These are phyloP conservation scores for Leuctra nigra DNA, from an alignment of 2,888 invertebrate genomes.

Conservation along the genomic window DNA sequence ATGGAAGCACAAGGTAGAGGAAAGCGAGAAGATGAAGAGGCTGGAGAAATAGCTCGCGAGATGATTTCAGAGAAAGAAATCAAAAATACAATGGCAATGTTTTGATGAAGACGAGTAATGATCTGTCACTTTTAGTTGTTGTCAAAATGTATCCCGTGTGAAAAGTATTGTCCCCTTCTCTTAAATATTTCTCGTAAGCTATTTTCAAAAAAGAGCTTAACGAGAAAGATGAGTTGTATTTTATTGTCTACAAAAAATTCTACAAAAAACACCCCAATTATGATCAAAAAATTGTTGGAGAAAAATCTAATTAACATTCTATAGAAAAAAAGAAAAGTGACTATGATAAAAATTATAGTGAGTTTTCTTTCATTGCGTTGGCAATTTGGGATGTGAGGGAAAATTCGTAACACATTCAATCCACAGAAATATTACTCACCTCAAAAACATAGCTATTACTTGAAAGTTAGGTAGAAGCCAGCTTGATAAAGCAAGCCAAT, in stretches of 20 bases:
- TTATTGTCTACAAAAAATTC: slow-evolving; percentile 12
- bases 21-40: neutral
- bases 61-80: neutral
- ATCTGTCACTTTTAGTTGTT: no score
- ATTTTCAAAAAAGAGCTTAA: neutral
- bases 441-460: neutral
- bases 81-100: no score
- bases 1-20: neutral
- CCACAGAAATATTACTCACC: slow-evolving; percentile 2
- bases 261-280: slow-evolving; percentile 17
- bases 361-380: no score
- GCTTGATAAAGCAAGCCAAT: slow-evolving; percentile 9
- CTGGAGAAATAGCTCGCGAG: neutral
- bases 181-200: neutral
- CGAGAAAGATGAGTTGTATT: slow-evolving; percentile 5
- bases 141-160: no score
- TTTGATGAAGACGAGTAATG: no score
- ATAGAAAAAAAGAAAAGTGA: neutral
- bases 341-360: neutral
- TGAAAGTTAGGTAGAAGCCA: neutral
- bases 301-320: slow-evolving; percentile 9
- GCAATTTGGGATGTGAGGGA: no score
- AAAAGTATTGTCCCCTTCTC: no score
- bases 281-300: slow-evolving; percentile 8
- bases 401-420: neutral